Percentiles rank a stretch among this genome's conserved stretches.
These are phyloP conservation scores for Fistularia commersonii DNA, from an alignment of 2,797 vertebrate genomes.

Conservation along the genomic window DNA sequence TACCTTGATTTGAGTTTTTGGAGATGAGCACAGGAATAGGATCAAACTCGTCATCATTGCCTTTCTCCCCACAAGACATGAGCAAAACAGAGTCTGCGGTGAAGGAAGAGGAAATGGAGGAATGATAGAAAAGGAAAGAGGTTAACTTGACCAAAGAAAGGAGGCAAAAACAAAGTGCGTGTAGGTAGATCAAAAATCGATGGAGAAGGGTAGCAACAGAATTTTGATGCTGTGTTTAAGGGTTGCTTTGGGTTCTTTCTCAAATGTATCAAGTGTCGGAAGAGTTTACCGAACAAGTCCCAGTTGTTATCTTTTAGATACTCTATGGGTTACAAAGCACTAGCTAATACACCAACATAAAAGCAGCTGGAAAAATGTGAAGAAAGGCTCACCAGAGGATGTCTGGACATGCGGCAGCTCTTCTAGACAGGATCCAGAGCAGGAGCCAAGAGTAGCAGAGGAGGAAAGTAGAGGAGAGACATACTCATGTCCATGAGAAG, in stretches of 20 bases:
- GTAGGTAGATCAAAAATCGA: slow-evolving; percentile 42
- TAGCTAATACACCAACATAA: slow-evolving; percentile 1
- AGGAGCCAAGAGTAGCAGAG: slow-evolving; percentile 77
- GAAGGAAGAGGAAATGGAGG: slow-evolving; percentile 59
- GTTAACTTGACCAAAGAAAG: slow-evolving; percentile 81
- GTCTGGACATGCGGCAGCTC: slow-evolving; percentile 82
- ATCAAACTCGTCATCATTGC: slow-evolving; percentile 96
- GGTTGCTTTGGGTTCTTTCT: slow-evolving; percentile 34
- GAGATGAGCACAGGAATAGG: slow-evolving; percentile 98
- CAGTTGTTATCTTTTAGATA: slow-evolving; percentile 8
- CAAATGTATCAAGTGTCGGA: slow-evolving; percentile 42
- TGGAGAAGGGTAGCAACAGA: slow-evolving; percentile 32
- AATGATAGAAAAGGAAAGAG: slow-evolving; percentile 43
- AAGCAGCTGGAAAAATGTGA: slow-evolving; percentile 7
- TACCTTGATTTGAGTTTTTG: slow-evolving; percentile 98
- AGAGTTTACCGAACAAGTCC: slow-evolving; percentile 12
- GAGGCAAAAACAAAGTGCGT: slow-evolving; percentile 36
- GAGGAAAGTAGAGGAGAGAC: slow-evolving; percentile 83
- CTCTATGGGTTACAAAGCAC: neutral
- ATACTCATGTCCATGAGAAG: slow-evolving; percentile 76
- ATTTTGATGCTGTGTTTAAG: slow-evolving; percentile 46
- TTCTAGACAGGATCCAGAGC: slow-evolving; percentile 77
- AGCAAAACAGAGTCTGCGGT: slow-evolving; percentile 90
- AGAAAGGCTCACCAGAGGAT: slow-evolving; percentile 82
- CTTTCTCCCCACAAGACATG: slow-evolving; percentile 89